phyloP scores from a whole-genome alignment of 2,888 invertebrate genomes.

The Nebria salina region DNA sequence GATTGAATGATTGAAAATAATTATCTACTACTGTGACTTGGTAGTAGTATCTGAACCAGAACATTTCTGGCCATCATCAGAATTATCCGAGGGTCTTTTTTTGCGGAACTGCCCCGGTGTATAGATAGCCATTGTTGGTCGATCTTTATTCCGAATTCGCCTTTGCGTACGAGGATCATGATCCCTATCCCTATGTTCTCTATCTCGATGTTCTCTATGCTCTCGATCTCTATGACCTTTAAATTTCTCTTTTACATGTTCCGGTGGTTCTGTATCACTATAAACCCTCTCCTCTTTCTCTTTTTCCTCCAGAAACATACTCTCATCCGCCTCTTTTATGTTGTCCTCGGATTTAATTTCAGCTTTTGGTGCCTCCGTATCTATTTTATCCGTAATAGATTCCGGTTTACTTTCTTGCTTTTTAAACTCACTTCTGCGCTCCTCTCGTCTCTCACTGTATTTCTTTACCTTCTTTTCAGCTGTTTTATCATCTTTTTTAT shows the following conservation, averaged over 20 bases:
- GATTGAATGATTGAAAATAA: background rate
- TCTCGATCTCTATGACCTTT: conserved; percentile 4
- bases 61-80: conserved; percentile 34
- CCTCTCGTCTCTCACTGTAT: conserved; percentile 61
- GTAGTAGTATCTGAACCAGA: conserved; percentile 22
- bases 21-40: conserved; percentile 20
- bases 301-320: conserved; percentile 37
- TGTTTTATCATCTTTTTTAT: conserved; percentile 54
- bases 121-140: conserved; percentile 90
- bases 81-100: conserved; percentile 59
- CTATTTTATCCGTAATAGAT: conserved; percentile 3
- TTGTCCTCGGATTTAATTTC: conserved; percentile 48
- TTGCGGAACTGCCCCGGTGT: conserved; percentile 86
- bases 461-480: conserved; percentile 58
- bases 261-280: conserved; percentile 27
- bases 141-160: conserved; percentile 75
- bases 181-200: conserved; percentile 52
- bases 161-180: conserved; percentile 65
- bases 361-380: conserved; percentile 54
- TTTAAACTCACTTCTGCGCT: conserved; percentile 59
- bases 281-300: conserved; percentile 22
- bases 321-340: background rate
- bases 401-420: conserved; percentile 48
- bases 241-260: background rate
- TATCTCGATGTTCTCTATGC: conserved; percentile 15